Conservation (phyloP, 2,113 vertebrate species). For the Sinocyclocheilus anshuiensis region DNA sequence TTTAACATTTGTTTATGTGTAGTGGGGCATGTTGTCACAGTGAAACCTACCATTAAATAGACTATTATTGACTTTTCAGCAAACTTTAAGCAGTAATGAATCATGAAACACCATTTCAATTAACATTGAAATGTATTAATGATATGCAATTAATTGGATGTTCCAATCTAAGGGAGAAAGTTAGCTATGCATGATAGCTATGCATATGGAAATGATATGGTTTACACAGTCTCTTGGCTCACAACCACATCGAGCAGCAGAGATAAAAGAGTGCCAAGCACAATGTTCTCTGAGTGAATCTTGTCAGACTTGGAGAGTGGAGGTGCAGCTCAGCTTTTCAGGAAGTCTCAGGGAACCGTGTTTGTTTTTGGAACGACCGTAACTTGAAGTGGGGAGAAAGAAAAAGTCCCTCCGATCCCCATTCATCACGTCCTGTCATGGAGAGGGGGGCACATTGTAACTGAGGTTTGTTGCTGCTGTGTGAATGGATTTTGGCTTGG, state of each 20-base stretch:
- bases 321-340: conserved; percentile 63
- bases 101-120: background rate
- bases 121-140: background rate
- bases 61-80: background rate
- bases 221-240: conserved; percentile 57
- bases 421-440: conserved; percentile 77
- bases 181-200: background rate
- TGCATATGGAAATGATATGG: conserved; percentile 12
- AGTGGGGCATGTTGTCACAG: background rate
- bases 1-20: background rate
- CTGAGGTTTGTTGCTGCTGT: conserved; percentile 61
- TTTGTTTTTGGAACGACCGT: conserved; percentile 59
- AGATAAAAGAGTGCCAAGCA: conserved; percentile 48
- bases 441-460: conserved; percentile 64
- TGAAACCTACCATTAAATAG: background rate
- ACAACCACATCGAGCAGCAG: conserved; percentile 34
- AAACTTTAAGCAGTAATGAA: background rate
- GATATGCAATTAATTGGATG: background rate
- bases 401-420: conserved; percentile 63
- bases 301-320: conserved; percentile 66
- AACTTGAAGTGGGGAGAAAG: conserved; percentile 49
- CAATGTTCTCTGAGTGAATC: conserved; percentile 51
- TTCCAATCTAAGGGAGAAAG: background rate
- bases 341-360: conserved; percentile 70
- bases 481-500: conserved; percentile 67